Evolutionary conservation across 1,140 invertebrate genomes (phyloP).

Genomic region (Tribolium madens): DNA sequence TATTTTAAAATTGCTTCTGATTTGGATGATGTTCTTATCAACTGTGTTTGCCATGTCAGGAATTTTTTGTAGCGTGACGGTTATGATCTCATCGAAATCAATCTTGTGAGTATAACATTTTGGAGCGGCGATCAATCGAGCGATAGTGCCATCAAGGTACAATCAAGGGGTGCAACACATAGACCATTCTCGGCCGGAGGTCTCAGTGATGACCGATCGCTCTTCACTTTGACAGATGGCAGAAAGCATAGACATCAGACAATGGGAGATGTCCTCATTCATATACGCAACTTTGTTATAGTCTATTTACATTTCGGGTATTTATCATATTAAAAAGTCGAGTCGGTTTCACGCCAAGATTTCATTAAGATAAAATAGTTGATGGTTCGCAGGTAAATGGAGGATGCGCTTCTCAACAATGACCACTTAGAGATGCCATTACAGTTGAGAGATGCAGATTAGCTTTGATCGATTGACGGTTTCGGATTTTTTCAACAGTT

Average conservation of each 20-base stretch:
- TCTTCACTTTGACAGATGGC: conserved; percentile 64
- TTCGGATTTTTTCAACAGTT: conserved; percentile 4
- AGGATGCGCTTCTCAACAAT: conserved; percentile 56
- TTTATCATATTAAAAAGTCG: conserved; percentile 61
- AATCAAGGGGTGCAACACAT: conserved; percentile 44
- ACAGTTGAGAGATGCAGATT: conserved; percentile 50
- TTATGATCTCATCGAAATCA: conserved; percentile 37
- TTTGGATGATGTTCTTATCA: not conserved
- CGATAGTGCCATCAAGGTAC: conserved; percentile 40
- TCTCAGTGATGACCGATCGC: conserved; percentile 61
- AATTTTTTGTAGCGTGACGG: conserved; percentile 27
- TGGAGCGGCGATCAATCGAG: conserved; percentile 32
- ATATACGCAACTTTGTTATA: conserved; percentile 42
- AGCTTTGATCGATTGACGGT: conserved; percentile 47
- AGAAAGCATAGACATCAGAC: conserved; percentile 58
- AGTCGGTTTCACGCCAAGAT: conserved; percentile 56
- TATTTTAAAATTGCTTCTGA: not conserved
- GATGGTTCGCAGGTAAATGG: conserved; percentile 58
- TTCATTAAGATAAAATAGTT: conserved; percentile 61
- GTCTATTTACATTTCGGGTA: conserved; percentile 57
- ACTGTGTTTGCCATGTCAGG: not conserved
- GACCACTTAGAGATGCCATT: conserved; percentile 55
- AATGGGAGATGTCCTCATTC: conserved; percentile 55
- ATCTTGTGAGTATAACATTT: conserved; percentile 35
- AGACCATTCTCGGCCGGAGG: conserved; percentile 52